A percentile compares a stretch with the other conserved stretches of the same genome.
Conservation (phyloP, 1,140 invertebrate genomes). For the Panulirus ornatus region DNA sequence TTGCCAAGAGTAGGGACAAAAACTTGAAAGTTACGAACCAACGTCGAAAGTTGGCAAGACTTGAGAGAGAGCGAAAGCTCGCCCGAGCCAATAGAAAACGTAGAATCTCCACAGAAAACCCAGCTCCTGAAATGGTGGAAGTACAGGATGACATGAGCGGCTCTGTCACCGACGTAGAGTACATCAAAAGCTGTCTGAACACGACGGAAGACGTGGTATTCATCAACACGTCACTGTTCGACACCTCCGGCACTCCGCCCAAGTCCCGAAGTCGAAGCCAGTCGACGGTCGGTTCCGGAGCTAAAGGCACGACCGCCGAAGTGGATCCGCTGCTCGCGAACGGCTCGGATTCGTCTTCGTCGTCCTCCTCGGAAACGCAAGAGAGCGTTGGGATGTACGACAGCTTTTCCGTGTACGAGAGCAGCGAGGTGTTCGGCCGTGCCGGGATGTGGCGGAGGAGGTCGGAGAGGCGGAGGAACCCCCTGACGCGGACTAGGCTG, state of each 20-base stretch:
- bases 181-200: no score
- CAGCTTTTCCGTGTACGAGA: background rate
- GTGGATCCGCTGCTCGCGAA: background rate
- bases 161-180: background rate
- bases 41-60: background rate
- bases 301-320: background rate
- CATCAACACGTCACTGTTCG: no score
- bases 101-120: background rate
- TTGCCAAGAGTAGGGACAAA: background rate
- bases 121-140: background rate
- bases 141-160: background rate
- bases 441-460: background rate
- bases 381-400: background rate
- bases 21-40: background rate
- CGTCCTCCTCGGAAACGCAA: background rate
- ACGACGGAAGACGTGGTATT: no score
- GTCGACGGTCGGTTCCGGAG: background rate
- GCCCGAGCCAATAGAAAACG: background rate
- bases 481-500: background rate
- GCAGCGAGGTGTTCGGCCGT: background rate
- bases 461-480: background rate
- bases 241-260: no score
- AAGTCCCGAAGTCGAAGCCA: background rate
- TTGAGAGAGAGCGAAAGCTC: background rate
- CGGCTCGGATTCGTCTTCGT: no score